phyloP scores from a whole-genome alignment of 2,113 vertebrate species.

The Carassius gibelio region DNA sequence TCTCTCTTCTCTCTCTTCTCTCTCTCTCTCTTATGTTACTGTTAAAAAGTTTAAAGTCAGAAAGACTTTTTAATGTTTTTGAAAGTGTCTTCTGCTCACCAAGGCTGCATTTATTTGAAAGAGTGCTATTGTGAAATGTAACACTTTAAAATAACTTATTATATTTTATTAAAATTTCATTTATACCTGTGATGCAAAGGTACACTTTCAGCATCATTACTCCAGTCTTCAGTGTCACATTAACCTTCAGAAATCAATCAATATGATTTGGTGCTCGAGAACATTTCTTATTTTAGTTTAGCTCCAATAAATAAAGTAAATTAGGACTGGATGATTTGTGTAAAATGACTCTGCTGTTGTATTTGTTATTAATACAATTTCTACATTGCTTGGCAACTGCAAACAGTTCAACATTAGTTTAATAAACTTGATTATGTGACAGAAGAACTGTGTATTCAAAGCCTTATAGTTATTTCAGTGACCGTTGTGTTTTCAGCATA shows the following conservation, averaged over 20 bases:
- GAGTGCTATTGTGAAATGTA: not conserved
- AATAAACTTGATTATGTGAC: not conserved
- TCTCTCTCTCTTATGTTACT: not conserved
- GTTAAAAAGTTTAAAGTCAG: not conserved
- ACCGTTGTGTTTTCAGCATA: conserved; percentile 3
- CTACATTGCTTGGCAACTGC: not conserved
- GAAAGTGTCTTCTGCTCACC: not conserved
- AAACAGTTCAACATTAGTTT: not conserved
- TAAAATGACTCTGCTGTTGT: not conserved
- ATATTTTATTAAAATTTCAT: not conserved
- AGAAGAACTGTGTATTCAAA: not conserved
- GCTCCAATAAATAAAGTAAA: not conserved
- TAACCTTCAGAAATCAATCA: not conserved
- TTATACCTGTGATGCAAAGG: not conserved
- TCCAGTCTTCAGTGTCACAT: no score
- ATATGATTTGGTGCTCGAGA: not conserved
- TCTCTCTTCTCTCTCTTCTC: no score
- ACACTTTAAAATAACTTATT: not conserved
- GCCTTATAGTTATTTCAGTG: not conserved
- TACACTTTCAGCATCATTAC: not conserved
- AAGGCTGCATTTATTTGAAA: not conserved
- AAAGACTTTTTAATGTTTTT: not conserved
- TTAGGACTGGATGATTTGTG: not conserved
- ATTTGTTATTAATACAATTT: not conserved
- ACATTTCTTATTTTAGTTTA: not conserved